A percentile compares a stretch with the other conserved stretches of the same genome.
Conservation (phyloP, 2,888 invertebrate genomes). For the Temnothorax ravouxi region DNA sequence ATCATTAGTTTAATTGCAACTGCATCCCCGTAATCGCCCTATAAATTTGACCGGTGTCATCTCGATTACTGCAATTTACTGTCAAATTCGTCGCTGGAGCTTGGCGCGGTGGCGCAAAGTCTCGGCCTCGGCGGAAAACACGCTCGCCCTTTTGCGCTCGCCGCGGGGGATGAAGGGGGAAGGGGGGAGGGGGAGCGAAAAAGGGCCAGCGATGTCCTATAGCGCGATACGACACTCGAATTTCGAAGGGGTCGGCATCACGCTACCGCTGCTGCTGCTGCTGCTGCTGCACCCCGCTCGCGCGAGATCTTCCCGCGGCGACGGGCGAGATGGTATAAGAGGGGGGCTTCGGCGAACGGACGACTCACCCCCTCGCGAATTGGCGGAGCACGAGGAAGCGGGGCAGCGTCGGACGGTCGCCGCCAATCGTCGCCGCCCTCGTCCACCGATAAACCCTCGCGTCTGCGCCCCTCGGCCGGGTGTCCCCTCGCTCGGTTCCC, state of each 20-base stretch:
- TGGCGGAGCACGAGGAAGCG: conserved; percentile 48
- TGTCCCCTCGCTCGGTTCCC: conserved; percentile 44
- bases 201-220: conserved; percentile 35
- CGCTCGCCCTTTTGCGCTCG: conserved; percentile 20
- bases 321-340: neutral
- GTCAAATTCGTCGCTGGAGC: conserved; percentile 1
- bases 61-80: conserved; percentile 41
- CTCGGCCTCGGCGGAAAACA: conserved; percentile 25
- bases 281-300: conserved; percentile 20
- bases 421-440: conserved; percentile 51
- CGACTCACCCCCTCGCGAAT: conserved; percentile 49
- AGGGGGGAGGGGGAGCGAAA: conserved; percentile 1
- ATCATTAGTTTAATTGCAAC: conserved; percentile 46
- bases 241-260: conserved; percentile 37
- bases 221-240: conserved; percentile 47
- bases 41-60: conserved; percentile 46
- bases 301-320: conserved; percentile 3
- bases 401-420: conserved; percentile 41
- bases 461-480: conserved; percentile 50
- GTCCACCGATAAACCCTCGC: conserved; percentile 36
- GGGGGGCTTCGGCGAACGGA: conserved; percentile 22
- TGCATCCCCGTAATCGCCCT: conserved; percentile 16
- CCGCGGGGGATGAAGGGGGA: neutral
- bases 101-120: conserved; percentile 22
- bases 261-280: conserved; percentile 1